Evolutionary conservation across 2,888 invertebrate genomes (phyloP), one percentile per base, ranked within the genome.

Genomic region (Ennomos quercinarius): DNA sequence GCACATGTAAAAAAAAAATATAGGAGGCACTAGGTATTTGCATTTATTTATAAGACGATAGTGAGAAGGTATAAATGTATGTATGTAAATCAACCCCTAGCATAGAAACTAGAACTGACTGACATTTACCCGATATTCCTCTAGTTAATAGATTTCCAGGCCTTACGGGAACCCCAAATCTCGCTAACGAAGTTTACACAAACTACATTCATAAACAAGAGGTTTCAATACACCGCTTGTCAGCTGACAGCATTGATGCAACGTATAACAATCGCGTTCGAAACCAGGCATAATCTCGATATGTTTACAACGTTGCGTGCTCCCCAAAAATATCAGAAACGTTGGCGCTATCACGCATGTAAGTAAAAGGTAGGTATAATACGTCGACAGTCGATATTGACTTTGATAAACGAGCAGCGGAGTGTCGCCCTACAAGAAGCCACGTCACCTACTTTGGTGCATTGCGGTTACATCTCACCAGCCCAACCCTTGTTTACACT

Each of bases 381-480:
- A 80, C 81, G 84, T 78, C 84, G 87, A 83, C 87, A 88, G 89
- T 80, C 88, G 88, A 91, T 91, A 91, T 89, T 89, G 91, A 90
- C 91, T 91, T 89, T 92, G 91, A 90, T 90, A 91, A 91, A 91
- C 85, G 91, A 91, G 82, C 81, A 69, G 83, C 80, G 80, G 83
- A 85, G 80, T 89, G 91, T 90, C 89, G 85, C 86, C 86, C 85
- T 82, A 81, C 78, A 83, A 88, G 89, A 73, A 87, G 88, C 89
- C 80, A 83, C 89, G 89, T 91, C 91, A 90, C 84, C 76, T 80
- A 80, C 83, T 89, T 87, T 91, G 91, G 90, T 92, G 91, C 91
- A 91, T 85, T 90, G 90, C 90, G 88, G 89, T 81, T 74, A 84
- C 78, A 83, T 85, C 84, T 84, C 71, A 78, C 83, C 36, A 52